phyloP scores from a whole-genome alignment of 2,797 vertebrate genomes.

The Lepidocolaptes lacrymiger region DNA sequence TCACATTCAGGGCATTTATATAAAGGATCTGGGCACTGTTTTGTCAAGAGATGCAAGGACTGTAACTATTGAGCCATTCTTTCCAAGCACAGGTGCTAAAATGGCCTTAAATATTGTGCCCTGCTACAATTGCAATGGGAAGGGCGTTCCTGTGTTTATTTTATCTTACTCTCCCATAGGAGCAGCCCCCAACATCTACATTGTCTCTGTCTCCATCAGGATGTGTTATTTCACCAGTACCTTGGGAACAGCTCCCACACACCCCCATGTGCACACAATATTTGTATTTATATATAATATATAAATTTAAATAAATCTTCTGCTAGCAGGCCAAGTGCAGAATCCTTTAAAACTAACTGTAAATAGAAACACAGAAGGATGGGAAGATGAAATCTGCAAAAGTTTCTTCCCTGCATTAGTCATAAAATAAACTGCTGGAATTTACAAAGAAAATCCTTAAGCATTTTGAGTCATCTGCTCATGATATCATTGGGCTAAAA shows the following conservation, averaged over 20 bases:
- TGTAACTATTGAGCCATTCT: background rate
- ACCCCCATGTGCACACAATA: background rate
- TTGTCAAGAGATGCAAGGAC: background rate
- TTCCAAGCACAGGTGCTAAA: background rate
- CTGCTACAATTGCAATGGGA: background rate
- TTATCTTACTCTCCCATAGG: background rate
- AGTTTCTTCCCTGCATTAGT: conserved; percentile 17
- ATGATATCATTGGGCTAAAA: conserved; percentile 64
- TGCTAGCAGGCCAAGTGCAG: conserved; percentile 11
- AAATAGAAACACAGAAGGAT: conserved; percentile 60
- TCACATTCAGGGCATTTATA: background rate
- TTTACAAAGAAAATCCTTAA: conserved; percentile 60
- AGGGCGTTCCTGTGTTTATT: background rate
- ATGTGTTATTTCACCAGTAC: conserved; percentile 13
- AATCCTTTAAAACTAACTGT: conserved; percentile 57
- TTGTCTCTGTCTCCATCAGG: background rate
- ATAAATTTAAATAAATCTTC: conserved; percentile 55
- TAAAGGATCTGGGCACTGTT: background rate
- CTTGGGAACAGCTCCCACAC: conserved; percentile 58
- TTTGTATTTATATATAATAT: conserved; percentile 31
- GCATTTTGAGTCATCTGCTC: conserved; percentile 56
- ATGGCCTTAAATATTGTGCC: background rate
- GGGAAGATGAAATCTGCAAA: conserved; percentile 62
- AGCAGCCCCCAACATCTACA: background rate
- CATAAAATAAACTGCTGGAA: conserved; percentile 61